These are phyloP conservation scores for Drosophila ogumai DNA, from an alignment of 1,140 invertebrate genomes.

Conservation along the genomic window DNA sequence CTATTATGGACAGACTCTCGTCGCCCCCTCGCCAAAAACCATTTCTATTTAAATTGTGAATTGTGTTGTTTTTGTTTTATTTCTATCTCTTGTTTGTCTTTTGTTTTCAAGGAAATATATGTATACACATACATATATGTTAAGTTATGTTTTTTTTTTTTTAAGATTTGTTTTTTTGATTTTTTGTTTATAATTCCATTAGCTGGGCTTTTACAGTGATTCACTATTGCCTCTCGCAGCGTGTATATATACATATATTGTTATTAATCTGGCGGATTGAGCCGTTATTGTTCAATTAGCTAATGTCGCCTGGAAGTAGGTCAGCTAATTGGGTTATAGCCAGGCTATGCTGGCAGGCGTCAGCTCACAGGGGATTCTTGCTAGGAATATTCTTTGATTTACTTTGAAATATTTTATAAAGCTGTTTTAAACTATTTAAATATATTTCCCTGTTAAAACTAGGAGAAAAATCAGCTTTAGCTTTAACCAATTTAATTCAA, in stretches of 20 bases:
- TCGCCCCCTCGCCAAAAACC: slow-evolving; percentile 42
- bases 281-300: slow-evolving; percentile 33
- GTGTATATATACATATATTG: slow-evolving; percentile 2
- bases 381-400: background rate
- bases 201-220: slow-evolving; percentile 24
- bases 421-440: no score
- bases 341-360: background rate
- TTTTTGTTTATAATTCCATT: slow-evolving; percentile 22
- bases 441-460: no score
- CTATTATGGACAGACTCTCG: slow-evolving; percentile 28
- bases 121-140: background rate
- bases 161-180: background rate
- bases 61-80: slow-evolving; percentile 5
- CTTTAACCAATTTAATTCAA: background rate
- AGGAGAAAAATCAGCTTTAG: background rate
- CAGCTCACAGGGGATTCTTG: slow-evolving; percentile 1
- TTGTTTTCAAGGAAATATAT: slow-evolving; percentile 36
- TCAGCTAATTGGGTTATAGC: slow-evolving; percentile 40
- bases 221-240: slow-evolving; percentile 2
- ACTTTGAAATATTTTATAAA: no score
- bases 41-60: slow-evolving; percentile 33
- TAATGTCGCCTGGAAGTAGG: slow-evolving; percentile 30
- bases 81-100: slow-evolving; percentile 5
- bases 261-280: slow-evolving; percentile 24
- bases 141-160: no score